Conservation (phyloP, 2,888 invertebrate species). For the Apamea crenata region DNA sequence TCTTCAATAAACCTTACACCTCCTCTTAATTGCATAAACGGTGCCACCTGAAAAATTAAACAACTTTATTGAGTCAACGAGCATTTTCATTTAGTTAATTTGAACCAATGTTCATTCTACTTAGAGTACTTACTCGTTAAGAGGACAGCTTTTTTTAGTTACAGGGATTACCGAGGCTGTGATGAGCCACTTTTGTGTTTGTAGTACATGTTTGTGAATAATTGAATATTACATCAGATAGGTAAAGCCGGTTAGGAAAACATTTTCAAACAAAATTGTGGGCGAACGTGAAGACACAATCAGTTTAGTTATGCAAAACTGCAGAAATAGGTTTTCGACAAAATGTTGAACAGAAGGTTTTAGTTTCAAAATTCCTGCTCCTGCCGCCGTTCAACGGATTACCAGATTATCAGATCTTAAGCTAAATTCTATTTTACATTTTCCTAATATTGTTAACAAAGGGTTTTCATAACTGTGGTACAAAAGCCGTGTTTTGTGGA, state of each 20-base stretch:
- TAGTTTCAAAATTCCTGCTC: constrained; percentile 27
- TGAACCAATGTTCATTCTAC: constrained; percentile 32
- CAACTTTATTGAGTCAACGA: constrained; percentile 60
- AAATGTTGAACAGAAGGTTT: constrained; percentile 38
- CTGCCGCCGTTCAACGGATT: constrained; percentile 26
- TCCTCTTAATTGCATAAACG: constrained; percentile 92
- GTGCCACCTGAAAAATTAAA: constrained; percentile 81
- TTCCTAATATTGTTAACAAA: constrained; percentile 46
- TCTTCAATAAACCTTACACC: constrained; percentile 92
- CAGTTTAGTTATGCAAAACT: constrained; percentile 19
- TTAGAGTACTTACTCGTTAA: constrained; percentile 3
- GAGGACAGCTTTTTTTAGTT: constrained; percentile 1
- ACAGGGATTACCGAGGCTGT: not conserved
- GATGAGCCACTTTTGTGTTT: not conserved
- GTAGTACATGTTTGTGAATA: not conserved
- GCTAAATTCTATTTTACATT: constrained; percentile 39
- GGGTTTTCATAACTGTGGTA: constrained; percentile 20
- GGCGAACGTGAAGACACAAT: not conserved
- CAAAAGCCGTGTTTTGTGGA: constrained; percentile 12
- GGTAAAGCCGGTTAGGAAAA: not conserved
- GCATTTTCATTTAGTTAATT: constrained; percentile 62
- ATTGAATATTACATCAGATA: constrained; percentile 7
- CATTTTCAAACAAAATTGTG: not conserved
- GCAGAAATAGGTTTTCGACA: constrained; percentile 11
- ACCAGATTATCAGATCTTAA: constrained; percentile 38